Conservation (phyloP, 2,113 vertebrate genomes). For the Stomatorhinus ivindoensis region DNA sequence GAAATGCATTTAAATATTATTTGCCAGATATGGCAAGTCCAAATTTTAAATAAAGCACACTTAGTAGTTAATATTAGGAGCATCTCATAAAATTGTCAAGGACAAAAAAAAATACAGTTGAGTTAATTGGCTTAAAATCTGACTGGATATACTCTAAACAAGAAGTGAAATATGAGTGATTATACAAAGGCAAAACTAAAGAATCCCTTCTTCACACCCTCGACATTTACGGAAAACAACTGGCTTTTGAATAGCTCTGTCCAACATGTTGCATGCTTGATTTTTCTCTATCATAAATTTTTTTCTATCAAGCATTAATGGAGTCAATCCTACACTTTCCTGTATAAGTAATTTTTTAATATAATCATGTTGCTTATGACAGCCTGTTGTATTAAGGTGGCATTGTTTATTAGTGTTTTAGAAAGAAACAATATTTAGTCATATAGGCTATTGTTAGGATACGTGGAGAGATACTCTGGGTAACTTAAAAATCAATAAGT, state of each 20-base stretch:
- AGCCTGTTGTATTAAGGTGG: background rate
- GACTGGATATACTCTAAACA: background rate
- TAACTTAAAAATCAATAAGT: background rate
- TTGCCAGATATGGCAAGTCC: background rate
- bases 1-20: background rate
- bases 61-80: background rate
- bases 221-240: background rate
- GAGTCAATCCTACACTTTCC: background rate
- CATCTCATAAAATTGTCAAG: background rate
- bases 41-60: background rate
- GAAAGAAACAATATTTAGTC: background rate
- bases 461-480: background rate
- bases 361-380: background rate
- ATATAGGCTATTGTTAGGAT: background rate
- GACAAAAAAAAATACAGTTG: background rate
- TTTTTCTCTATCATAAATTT: background rate
- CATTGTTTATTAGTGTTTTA: background rate
- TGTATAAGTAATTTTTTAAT: background rate
- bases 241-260: background rate
- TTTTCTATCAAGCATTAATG: background rate
- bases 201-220: background rate
- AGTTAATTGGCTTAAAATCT: background rate
- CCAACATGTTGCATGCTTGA: background rate
- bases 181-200: background rate
- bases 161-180: background rate